phyloP scores from a whole-genome alignment of 1,140 invertebrate species.

The Bradysia coprophila region DNA sequence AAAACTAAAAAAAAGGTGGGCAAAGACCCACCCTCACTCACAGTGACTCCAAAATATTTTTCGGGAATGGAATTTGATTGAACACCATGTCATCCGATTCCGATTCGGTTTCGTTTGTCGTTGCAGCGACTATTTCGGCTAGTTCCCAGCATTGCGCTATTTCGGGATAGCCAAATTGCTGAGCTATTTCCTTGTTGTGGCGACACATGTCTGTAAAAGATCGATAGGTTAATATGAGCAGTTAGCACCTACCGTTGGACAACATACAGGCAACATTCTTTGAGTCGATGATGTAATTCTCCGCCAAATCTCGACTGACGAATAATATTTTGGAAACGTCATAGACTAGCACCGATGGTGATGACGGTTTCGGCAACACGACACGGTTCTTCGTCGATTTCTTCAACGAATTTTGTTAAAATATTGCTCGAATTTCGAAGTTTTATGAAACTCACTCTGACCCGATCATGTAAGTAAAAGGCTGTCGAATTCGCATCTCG shows the following conservation, averaged over 20 bases:
- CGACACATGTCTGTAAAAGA: conserved; percentile 33
- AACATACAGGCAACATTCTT: conserved; percentile 26
- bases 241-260: conserved; percentile 4
- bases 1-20: conserved; percentile 8
- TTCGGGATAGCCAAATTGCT: conserved; percentile 53
- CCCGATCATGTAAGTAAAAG: conserved; percentile 66
- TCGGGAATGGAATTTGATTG: conserved; percentile 61
- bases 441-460: conserved; percentile 26
- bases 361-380: background rate
- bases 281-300: conserved; percentile 59
- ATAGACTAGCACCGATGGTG: conserved; percentile 47
- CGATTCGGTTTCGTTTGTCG: conserved; percentile 23
- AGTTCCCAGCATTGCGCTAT: conserved; percentile 72
- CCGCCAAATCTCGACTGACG: conserved; percentile 57
- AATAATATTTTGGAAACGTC: conserved; percentile 59
- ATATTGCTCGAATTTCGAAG: background rate
- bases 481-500: conserved; percentile 38
- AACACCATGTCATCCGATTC: conserved; percentile 16
- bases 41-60: conserved; percentile 66
- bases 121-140: conserved; percentile 46
- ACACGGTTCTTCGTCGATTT: background rate
- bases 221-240: too few relatives aligned
- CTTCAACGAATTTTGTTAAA: background rate
- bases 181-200: conserved; percentile 58
- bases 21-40: too few relatives aligned